phyloP scores from a whole-genome alignment of 2,113 vertebrate genomes.

The Zosterops borbonicus region DNA sequence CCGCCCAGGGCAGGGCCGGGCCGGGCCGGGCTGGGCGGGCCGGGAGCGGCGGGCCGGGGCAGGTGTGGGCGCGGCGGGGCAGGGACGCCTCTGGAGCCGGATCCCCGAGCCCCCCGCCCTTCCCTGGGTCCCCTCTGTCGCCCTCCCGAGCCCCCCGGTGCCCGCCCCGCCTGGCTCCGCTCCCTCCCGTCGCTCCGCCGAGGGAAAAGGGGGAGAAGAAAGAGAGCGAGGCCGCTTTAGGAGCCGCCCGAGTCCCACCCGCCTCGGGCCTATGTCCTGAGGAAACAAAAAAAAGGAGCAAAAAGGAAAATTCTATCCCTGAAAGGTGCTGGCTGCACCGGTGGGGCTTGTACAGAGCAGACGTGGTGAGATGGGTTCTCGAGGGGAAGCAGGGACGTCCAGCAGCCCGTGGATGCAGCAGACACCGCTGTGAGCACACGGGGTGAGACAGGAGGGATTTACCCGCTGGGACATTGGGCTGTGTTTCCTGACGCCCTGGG shows the following conservation, averaged over 20 bases:
- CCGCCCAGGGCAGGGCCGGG: not conserved
- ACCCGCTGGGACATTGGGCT: fast-evolving
- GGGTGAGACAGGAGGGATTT: not conserved
- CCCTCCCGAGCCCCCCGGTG: not conserved
- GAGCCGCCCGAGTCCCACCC: not conserved
- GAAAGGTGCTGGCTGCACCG: not conserved
- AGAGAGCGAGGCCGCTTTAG: not conserved
- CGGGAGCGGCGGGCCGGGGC: not conserved
- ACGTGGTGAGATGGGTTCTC: fast-evolving
- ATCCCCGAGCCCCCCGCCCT: no score
- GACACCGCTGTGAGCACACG: not conserved
- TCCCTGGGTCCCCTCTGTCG: not conserved
- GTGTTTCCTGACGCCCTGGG: fast-evolving
- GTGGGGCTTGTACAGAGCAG: not conserved
- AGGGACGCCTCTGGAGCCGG: not conserved
- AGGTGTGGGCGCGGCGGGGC: not conserved
- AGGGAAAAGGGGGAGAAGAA: not conserved
- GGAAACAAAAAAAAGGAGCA: fast-evolving
- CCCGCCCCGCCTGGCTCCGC: not conserved
- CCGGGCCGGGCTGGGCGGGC: not conserved
- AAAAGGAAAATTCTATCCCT: not conserved
- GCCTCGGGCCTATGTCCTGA: not conserved
- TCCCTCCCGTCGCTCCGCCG: not conserved
- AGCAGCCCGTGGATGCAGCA: fast-evolving
- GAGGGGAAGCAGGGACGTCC: not conserved